phyloP scores from a whole-genome alignment of 1,140 invertebrate genomes.

The Panulirus ornatus region DNA sequence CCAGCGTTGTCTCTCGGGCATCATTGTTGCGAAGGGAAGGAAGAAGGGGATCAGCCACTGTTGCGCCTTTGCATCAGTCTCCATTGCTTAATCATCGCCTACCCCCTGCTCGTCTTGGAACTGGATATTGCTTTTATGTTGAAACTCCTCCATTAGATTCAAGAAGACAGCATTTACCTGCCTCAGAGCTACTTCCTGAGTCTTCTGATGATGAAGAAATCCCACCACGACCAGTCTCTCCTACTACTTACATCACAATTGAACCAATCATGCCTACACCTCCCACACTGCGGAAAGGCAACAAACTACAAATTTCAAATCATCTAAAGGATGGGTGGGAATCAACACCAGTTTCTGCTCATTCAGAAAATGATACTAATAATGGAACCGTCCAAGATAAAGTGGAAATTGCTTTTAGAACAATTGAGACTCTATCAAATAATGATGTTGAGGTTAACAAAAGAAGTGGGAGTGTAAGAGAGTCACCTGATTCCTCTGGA shows the following conservation, averaged over 20 bases:
- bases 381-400: constrained; percentile 46
- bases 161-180: constrained; percentile 22
- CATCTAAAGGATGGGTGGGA: constrained; percentile 23
- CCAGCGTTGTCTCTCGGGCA: constrained; percentile 79
- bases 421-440: background rate
- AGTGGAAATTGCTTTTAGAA: background rate
- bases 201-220: constrained; percentile 72
- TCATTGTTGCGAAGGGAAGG: constrained; percentile 69
- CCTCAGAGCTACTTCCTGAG: constrained; percentile 50
- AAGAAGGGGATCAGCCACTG: constrained; percentile 74
- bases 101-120: constrained; percentile 54
- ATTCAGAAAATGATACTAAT: constrained; percentile 15
- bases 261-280: constrained; percentile 69
- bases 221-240: constrained; percentile 53
- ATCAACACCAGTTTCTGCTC: background rate
- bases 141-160: constrained; percentile 63
- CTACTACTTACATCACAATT: constrained; percentile 68
- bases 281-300: constrained; percentile 25
- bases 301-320: constrained; percentile 40
- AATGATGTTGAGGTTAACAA: background rate
- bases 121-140: constrained; percentile 74
- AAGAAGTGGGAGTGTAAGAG: constrained; percentile 32
- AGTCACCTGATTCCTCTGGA: constrained; percentile 51
- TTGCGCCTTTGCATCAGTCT: constrained; percentile 68
- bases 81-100: constrained; percentile 52